A percentile compares a stretch with the other conserved stretches of the same genome.
These are phyloP conservation scores for Cyrtodaria siliqua DNA, from an alignment of 2,888 invertebrate genomes.

Conservation along the genomic window DNA sequence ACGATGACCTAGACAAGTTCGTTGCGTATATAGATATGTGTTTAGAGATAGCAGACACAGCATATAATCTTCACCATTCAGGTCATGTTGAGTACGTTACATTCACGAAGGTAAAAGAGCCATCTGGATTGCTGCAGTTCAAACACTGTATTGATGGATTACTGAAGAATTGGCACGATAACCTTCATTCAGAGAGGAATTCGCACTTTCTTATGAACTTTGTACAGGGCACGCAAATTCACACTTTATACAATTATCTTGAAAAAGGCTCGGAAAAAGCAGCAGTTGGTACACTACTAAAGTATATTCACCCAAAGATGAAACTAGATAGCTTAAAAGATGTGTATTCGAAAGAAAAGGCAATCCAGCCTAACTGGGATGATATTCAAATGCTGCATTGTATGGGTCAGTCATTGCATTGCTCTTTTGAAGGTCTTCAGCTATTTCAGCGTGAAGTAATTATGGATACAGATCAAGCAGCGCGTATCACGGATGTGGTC, in stretches of 20 bases:
- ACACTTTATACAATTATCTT: slow-evolving; percentile 48
- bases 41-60: slow-evolving; percentile 36
- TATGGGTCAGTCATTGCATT: slow-evolving; percentile 45
- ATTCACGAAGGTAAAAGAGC: slow-evolving; percentile 6
- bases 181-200: slow-evolving; percentile 33
- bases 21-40: slow-evolving; percentile 38
- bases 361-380: neutral
- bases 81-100: slow-evolving; percentile 50
- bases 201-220: no score
- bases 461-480: neutral
- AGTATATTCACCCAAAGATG: slow-evolving; percentile 58
- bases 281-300: slow-evolving; percentile 35
- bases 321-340: slow-evolving; percentile 1
- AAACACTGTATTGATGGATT: slow-evolving; percentile 15
- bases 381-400: slow-evolving; percentile 9
- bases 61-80: slow-evolving; percentile 26
- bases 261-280: slow-evolving; percentile 7
- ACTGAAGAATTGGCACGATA: slow-evolving; percentile 45
- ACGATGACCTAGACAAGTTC: slow-evolving; percentile 31
- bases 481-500: no score
- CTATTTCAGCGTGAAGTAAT: slow-evolving; percentile 23
- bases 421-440: slow-evolving; percentile 22
- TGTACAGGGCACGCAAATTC: no score
- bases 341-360: neutral
- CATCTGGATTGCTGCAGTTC: slow-evolving; percentile 10